These are phyloP conservation scores for Rhopalosiphum nymphaeae DNA, from an alignment of 2,888 invertebrate species.

Conservation along the genomic window DNA sequence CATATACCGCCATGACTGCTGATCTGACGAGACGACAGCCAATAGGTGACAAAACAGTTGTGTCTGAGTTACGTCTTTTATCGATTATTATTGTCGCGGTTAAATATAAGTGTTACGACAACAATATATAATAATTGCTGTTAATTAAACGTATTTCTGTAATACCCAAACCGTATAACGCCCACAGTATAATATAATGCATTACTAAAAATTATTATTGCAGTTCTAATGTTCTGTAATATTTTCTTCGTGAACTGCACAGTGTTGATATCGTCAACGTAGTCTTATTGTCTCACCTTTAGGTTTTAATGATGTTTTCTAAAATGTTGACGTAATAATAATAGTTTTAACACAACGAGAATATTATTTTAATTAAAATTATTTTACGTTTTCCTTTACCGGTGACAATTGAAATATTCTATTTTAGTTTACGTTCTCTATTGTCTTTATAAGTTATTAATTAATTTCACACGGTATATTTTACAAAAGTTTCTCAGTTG, in stretches of 20 bases:
- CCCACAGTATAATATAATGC: neutral
- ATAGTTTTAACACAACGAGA: neutral
- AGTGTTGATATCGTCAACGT: neutral
- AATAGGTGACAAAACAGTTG: too few relatives aligned
- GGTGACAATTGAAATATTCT: neutral
- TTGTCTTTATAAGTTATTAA: neutral
- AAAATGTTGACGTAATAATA: neutral
- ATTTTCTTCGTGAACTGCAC: neutral
- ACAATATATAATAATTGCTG: neutral
- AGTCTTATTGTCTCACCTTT: neutral
- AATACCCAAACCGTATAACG: neutral
- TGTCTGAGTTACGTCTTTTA: too few relatives aligned
- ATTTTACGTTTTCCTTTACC: neutral
- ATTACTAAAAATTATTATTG: neutral
- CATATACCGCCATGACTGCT: neutral
- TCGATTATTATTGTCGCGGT: neutral
- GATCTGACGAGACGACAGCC: neutral
- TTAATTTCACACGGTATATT: neutral
- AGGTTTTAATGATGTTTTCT: neutral
- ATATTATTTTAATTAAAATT: constrained; percentile 22
- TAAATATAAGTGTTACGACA: neutral
- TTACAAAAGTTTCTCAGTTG: neutral
- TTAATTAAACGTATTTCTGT: neutral
- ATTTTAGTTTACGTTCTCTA: neutral
- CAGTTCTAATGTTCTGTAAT: neutral